Conservation (phyloP, 2,888 invertebrate genomes). For the Muscina levida region DNA sequence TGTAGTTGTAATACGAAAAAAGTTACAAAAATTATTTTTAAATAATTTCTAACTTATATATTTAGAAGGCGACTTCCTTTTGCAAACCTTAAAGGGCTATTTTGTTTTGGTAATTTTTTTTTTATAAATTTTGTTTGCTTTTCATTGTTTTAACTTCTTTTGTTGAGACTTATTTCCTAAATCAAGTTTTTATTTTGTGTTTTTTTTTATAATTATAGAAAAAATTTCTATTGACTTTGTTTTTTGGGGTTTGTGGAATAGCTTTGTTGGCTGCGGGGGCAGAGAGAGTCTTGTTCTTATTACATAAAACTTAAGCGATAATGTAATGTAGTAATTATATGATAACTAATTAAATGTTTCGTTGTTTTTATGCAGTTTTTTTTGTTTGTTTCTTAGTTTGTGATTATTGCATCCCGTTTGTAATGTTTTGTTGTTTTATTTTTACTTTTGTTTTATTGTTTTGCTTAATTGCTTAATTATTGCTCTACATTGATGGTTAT, state of each 20-base stretch:
- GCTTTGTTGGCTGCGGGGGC: neutral
- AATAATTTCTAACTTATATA: too few species aligned
- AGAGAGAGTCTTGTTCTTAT: conserved; percentile 42
- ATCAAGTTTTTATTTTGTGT: conserved; percentile 8
- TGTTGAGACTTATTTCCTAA: conserved; percentile 57
- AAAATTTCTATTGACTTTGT: conserved; percentile 65
- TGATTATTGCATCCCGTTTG: conserved; percentile 66
- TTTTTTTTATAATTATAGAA: conserved; percentile 56
- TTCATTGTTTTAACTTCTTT: conserved; percentile 22
- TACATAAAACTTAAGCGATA: conserved; percentile 32
- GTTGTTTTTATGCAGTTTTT: conserved; percentile 61
- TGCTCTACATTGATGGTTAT: conserved; percentile 80
- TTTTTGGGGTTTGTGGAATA: conserved; percentile 52
- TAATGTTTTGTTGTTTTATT: conserved; percentile 30
- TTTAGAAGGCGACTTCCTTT: conserved; percentile 1
- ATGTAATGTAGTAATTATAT: conserved; percentile 61
- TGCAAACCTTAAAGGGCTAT: conserved; percentile 18
- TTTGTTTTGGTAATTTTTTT: conserved; percentile 2
- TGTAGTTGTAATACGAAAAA: neutral
- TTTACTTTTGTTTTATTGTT: conserved; percentile 44
- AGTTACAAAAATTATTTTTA: conserved; percentile 32
- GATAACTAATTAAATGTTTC: conserved; percentile 66
- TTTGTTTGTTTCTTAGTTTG: conserved; percentile 62
- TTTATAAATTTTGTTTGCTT: conserved; percentile 37
- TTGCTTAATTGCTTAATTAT: conserved; percentile 65